Evolutionary conservation across 2,888 invertebrate genomes (phyloP).

Genomic region (Acleris sparsana): DNA sequence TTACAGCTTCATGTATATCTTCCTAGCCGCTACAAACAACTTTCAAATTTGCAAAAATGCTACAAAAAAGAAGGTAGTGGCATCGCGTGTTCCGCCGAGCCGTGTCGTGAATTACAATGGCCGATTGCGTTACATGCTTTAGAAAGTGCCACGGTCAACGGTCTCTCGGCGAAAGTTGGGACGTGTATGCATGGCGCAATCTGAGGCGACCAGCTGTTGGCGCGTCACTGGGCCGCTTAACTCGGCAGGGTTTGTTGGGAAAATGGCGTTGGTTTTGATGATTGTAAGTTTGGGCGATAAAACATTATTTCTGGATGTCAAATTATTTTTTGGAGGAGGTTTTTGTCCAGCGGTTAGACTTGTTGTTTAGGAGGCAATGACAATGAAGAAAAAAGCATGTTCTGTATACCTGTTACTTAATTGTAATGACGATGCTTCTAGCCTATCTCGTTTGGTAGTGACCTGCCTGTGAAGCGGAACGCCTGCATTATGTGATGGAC

Average conservation of each 20-base stretch:
- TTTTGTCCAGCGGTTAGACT: too few relatives aligned
- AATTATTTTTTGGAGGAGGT: too few relatives aligned
- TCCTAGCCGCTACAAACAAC: constrained; percentile 42
- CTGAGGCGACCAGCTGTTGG: constrained; percentile 32
- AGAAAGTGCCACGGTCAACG: constrained; percentile 82
- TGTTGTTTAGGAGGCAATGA: too few relatives aligned
- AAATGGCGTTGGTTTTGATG: not conserved
- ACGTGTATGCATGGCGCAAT: constrained; percentile 58
- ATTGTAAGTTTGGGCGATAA: too few relatives aligned
- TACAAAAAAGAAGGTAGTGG: constrained; percentile 65
- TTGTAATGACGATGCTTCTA: too few relatives aligned
- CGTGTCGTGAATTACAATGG: constrained; percentile 78
- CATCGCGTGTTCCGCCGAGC: constrained; percentile 73
- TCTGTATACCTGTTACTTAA: too few relatives aligned
- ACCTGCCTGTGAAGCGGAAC: too few relatives aligned
- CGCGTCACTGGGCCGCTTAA: not conserved
- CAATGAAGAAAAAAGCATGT: too few relatives aligned
- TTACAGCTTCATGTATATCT: not conserved
- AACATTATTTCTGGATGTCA: too few relatives aligned
- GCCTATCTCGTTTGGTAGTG: too few relatives aligned
- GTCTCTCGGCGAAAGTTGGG: constrained; percentile 77
- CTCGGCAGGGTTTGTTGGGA: not conserved
- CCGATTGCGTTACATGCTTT: constrained; percentile 77
- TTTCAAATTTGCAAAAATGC: constrained; percentile 73
- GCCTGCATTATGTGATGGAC: too few relatives aligned